Base-by-base conservation (phyloP, 2,888 invertebrate genomes). In the Caenorhabditis plicata region DNA sequence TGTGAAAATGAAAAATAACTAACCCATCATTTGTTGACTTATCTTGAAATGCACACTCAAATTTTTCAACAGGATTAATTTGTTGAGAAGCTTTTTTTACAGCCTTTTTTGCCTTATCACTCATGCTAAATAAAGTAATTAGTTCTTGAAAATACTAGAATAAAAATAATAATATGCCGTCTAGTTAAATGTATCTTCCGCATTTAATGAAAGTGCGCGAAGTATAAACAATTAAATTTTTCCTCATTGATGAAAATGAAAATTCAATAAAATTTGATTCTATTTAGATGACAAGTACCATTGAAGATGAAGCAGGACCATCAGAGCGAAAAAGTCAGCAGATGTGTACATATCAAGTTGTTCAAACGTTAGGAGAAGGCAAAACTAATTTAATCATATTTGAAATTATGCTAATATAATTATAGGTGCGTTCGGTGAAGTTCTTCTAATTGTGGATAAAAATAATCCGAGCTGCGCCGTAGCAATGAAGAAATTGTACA, bases 71-170 rank as follows among this genome's bases (percentile, higher is more conserved):
- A 0, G 75, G 67, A 27, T 74, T 65, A 39, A 62, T 31, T 35
- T 56, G 46, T 38, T 75, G 75, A 11, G 50, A 41, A 7, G 75
- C 74, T 56, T 76, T 75, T 50, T 75, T 75, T 4, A 75, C 73
- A 2, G 60, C 35, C 48, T 73, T 74, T 44, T 75, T 75, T 87
- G 88, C 35, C 82, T 90, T 52, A 87, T 90, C 68, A 22, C 63
- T 57, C 68, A 64, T 66, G 43, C 56, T 33, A 13, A 42, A n/a
- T 9, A 33, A 17, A 19, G 4, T 20, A 11, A 19, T 17, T 20
- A 36, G 17, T 20, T 19, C 19, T 19, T 17, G 7, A 17, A 5
- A 17, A 5, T 7, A 4, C 9, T 17, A 36, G 20, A 17, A 9
- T 33, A 5, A 17, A 33, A n/a, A 33, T 5, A 33, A 33, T 17